Conservation (phyloP, 2,797 vertebrate genomes). For the Chloroceryle inda region DNA sequence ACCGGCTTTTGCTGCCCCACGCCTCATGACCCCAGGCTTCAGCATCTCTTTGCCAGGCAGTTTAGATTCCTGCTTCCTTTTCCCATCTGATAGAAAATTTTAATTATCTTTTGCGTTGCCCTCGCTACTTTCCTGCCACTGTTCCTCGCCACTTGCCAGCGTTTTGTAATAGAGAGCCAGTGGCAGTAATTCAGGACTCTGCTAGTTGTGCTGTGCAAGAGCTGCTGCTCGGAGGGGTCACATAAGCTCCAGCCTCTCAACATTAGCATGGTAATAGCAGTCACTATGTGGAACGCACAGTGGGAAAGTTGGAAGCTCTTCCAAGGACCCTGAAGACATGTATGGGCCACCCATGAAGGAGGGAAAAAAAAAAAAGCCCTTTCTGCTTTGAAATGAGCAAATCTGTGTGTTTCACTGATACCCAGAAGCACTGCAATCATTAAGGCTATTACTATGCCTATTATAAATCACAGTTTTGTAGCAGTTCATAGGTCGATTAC, state of each 20-base stretch:
- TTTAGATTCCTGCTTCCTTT: not conserved
- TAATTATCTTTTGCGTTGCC: not conserved
- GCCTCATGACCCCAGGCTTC: not conserved
- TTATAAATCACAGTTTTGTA: conserved; percentile 63
- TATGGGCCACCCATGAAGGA: conserved; percentile 28
- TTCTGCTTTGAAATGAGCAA: conserved; percentile 32
- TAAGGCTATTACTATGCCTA: conserved; percentile 44
- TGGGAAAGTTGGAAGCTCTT: conserved; percentile 29
- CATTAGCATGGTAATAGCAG: not conserved
- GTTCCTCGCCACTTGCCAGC: not conserved
- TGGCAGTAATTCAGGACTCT: not conserved
- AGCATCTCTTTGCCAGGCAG: not conserved
- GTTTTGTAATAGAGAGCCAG: not conserved
- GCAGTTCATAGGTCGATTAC: conserved; percentile 31
- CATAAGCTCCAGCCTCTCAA: conserved; percentile 2
- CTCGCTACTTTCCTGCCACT: not conserved
- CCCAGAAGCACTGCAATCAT: conserved; percentile 51
- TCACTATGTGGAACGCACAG: not conserved
- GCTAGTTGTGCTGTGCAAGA: not conserved
- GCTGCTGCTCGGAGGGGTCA: not conserved
- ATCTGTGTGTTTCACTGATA: not conserved
- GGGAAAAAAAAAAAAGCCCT: not conserved
- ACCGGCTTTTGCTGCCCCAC: not conserved
- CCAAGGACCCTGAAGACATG: conserved; percentile 2
- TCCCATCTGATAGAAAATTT: not conserved